Base-by-base conservation (phyloP, 2,113 vertebrate species). In the Pyxicephalus adspersus region DNA sequence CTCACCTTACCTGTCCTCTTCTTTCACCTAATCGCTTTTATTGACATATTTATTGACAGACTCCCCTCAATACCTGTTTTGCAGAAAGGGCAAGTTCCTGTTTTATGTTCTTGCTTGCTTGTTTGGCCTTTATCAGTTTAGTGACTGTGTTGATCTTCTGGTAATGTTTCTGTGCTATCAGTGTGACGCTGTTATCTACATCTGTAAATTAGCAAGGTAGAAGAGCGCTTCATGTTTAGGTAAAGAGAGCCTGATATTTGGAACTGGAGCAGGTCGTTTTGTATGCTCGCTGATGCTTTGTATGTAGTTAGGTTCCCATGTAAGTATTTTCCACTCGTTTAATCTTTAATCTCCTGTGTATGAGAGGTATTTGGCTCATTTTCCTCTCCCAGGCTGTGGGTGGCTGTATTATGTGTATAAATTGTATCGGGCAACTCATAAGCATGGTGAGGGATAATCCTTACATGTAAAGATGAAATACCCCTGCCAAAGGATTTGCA, bases 1-100 rank as follows among this genome's bases (percentile, higher is more conserved):
- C 66, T 80, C 66, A 34, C 77, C 45, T 70, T 63, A 52, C 66
- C 54, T 20, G 23, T 19, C 38, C 66, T 80, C 77, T 2, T 6
- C 57, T 31, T 71, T 72, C 38, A 38, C 76, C 60, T 45, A 8
- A 20, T 13, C 13, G 5, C 61, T 0, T 17, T 77, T 54, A 76
- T 63, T 31, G 5, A 23, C 34, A 13, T 3, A 34, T 68, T 57
- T 2, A 57, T 13, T 26, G 38, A 26, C 29, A 55, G 9, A 1
- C 16, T 17, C 0, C 5, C 19, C 5, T 16, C 25, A 0, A 20
- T 72, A 72, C 29, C 51, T 0, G 6, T 50, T 1, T 72, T 16
- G 16, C 15, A 26, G 25, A 55, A 55, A 25, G 26, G 50, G 16
- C 19, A 50, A 26, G 67, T 28, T 28, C 20, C 68, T 54, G 7